phyloP scores from a whole-genome alignment of 2,113 vertebrate genomes.

The Coregonus clupeaformis region DNA sequence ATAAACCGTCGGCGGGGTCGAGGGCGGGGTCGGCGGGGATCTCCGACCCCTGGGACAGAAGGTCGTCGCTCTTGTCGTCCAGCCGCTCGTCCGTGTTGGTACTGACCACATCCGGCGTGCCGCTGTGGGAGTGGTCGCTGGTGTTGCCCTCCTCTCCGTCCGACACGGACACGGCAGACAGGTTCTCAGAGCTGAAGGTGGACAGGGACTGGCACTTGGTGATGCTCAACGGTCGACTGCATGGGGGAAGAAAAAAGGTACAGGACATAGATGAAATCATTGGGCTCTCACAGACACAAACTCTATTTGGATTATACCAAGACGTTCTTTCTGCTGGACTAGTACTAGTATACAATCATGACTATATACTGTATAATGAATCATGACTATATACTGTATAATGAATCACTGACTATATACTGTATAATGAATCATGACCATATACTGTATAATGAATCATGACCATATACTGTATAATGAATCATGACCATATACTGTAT shows the following conservation, averaged over 20 bases:
- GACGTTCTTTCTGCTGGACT: not conserved
- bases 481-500: no score
- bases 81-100: constrained; percentile 89
- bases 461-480: no score
- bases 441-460: no score
- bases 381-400: no score
- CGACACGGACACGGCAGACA: constrained; percentile 70
- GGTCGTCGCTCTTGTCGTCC: constrained; percentile 86
- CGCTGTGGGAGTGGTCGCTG: constrained; percentile 88
- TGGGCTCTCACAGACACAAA: not conserved
- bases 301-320: not conserved
- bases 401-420: no score
- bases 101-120: constrained; percentile 88
- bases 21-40: constrained; percentile 78
- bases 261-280: not conserved
- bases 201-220: constrained; percentile 88
- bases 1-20: constrained; percentile 71
- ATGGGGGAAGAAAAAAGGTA: not conserved
- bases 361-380: no score
- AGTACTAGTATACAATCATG: no score
- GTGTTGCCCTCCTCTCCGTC: constrained; percentile 91
- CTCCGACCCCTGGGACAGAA: constrained; percentile 87
- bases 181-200: constrained; percentile 91
- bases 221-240: constrained; percentile 79
- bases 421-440: no score